Evolutionary conservation across 2,888 invertebrate genomes (phyloP).

Genomic region (Noctuana brunneofusca): DNA sequence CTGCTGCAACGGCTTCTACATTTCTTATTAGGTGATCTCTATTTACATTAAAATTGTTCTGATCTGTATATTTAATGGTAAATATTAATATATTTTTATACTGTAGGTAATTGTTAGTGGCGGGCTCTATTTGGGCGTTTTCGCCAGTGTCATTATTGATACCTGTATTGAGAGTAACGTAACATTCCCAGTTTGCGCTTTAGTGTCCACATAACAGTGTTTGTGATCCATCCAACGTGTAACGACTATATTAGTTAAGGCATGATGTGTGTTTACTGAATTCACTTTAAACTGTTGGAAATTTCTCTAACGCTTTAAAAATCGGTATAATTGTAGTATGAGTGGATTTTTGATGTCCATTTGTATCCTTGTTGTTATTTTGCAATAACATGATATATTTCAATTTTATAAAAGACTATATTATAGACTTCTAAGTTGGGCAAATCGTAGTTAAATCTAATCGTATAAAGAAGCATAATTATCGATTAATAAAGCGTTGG

Average conservation of each 20-base stretch:
- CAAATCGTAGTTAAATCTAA: neutral
- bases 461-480: neutral
- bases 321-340: slow-evolving; percentile 4
- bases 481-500: slow-evolving; percentile 54
- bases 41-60: slow-evolving; percentile 67
- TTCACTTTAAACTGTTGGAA: slow-evolving; percentile 44
- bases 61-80: slow-evolving; percentile 58
- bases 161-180: slow-evolving; percentile 76
- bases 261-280: slow-evolving; percentile 75
- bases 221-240: slow-evolving; percentile 78
- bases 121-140: slow-evolving; percentile 47
- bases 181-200: slow-evolving; percentile 81
- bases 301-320: slow-evolving; percentile 60
- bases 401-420: too few species aligned
- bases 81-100: slow-evolving; percentile 69
- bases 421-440: too few species aligned
- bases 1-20: slow-evolving; percentile 67
- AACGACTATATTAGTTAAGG: slow-evolving; percentile 72
- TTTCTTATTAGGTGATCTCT: slow-evolving; percentile 74
- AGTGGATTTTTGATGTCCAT: neutral
- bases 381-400: too few species aligned
- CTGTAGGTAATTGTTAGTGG: slow-evolving; percentile 61
- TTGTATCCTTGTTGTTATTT: neutral
- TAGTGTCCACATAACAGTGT: slow-evolving; percentile 73
- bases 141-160: slow-evolving; percentile 69